These are phyloP conservation scores for Podiceps cristatus DNA, from an alignment of 2,113 vertebrate species.

Conservation along the genomic window DNA sequence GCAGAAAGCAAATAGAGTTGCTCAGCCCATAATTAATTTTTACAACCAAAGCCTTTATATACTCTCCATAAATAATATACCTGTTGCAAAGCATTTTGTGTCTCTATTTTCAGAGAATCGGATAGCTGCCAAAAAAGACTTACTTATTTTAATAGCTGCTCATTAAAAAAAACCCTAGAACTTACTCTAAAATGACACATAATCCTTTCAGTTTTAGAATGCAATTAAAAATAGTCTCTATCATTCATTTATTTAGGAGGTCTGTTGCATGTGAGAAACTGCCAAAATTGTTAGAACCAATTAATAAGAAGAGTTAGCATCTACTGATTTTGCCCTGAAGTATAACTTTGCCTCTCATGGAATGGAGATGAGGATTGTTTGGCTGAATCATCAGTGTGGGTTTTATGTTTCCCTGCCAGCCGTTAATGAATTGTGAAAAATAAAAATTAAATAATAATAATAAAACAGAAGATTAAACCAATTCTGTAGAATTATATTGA, in stretches of 20 bases:
- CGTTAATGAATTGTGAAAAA: slow-evolving; percentile 66
- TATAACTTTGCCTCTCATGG: slow-evolving; percentile 54
- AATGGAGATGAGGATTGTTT: slow-evolving; percentile 42
- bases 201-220: slow-evolving; percentile 46
- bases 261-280: slow-evolving; percentile 57
- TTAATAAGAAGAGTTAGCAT: slow-evolving; percentile 68
- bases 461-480: slow-evolving; percentile 60
- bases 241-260: slow-evolving; percentile 63
- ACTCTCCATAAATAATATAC: not conserved
- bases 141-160: slow-evolving; percentile 55
- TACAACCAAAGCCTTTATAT: not conserved
- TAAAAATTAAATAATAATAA: slow-evolving; percentile 58
- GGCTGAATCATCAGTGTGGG: slow-evolving; percentile 56
- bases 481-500: slow-evolving; percentile 65
- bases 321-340: slow-evolving; percentile 65
- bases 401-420: slow-evolving; percentile 67
- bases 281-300: slow-evolving; percentile 57
- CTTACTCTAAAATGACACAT: slow-evolving; percentile 17
- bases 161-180: slow-evolving; percentile 32
- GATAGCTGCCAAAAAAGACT: slow-evolving; percentile 50
- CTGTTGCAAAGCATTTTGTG: slow-evolving; percentile 13
- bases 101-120: not conserved
- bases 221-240: slow-evolving; percentile 49
- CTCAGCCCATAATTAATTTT: not conserved
- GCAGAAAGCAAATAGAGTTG: not conserved